Percentiles rank a stretch among this genome's conserved stretches.
phyloP scores from a whole-genome alignment of 1,140 invertebrate genomes.

The Saccostrea echinata region DNA sequence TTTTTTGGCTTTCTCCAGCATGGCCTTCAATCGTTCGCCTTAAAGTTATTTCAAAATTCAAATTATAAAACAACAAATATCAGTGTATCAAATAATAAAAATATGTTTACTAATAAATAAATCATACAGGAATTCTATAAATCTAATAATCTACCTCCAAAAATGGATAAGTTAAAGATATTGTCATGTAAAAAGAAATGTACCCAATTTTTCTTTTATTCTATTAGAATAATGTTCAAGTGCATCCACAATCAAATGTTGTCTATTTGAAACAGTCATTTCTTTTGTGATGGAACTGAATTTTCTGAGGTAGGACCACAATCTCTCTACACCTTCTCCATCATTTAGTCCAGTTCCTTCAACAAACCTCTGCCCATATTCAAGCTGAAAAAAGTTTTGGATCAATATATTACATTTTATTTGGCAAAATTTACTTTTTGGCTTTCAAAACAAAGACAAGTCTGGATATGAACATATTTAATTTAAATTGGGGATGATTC shows the following conservation, averaged over 20 bases:
- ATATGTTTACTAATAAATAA: neutral
- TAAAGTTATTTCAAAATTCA: neutral
- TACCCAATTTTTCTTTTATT: conserved; percentile 37
- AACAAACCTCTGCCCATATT: conserved; percentile 44
- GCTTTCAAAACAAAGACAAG: neutral
- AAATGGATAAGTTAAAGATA: neutral
- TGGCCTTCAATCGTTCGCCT: neutral
- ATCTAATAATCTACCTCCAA: neutral
- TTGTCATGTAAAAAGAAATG: neutral
- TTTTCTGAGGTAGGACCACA: conserved; percentile 57
- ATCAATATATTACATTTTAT: no score
- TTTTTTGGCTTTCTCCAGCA: conserved; percentile 11
- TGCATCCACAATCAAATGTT: conserved; percentile 49
- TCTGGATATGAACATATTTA: no score
- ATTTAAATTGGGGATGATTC: neutral
- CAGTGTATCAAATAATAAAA: neutral
- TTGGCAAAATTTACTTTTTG: neutral
- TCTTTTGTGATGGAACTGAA: conserved; percentile 56
- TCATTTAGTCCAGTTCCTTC: conserved; percentile 47
- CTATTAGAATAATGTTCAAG: conserved; percentile 22
- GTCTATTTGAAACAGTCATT: conserved; percentile 51
- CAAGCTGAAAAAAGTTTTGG: conserved; percentile 29
- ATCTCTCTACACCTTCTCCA: conserved; percentile 54
- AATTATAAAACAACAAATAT: neutral
- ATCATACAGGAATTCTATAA: neutral